Percentiles rank a stretch among this genome's conserved stretches.
These are phyloP conservation scores for Archips xylosteana DNA, from an alignment of 2,888 invertebrate genomes.

Conservation along the genomic window DNA sequence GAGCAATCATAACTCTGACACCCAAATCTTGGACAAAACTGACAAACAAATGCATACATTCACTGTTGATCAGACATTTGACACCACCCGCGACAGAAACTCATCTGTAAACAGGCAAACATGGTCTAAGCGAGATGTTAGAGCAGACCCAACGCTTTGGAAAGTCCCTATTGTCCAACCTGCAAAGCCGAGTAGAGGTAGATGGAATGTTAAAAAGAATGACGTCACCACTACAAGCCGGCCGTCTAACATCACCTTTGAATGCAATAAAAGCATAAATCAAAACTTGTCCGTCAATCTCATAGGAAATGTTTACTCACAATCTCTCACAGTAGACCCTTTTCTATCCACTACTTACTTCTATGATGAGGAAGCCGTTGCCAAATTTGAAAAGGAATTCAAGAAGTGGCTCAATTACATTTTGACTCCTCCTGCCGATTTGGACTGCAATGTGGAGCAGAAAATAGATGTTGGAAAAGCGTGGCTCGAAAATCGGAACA, in stretches of 20 bases:
- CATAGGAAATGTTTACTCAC: constrained; percentile 76
- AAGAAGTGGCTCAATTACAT: constrained; percentile 93
- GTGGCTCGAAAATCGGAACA: constrained; percentile 90
- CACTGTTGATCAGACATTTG: constrained; percentile 76
- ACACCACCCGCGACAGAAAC: constrained; percentile 59
- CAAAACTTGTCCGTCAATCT: constrained; percentile 73
- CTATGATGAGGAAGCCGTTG: constrained; percentile 88
- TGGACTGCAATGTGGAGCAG: constrained; percentile 87
- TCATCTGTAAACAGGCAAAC: constrained; percentile 58
- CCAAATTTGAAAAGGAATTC: constrained; percentile 89
- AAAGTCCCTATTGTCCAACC: constrained; percentile 66
- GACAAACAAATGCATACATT: constrained; percentile 70
- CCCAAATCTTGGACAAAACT: constrained; percentile 66
- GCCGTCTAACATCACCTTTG: constrained; percentile 59
- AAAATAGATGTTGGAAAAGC: constrained; percentile 90
- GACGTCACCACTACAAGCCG: constrained; percentile 50
- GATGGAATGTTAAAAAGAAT: constrained; percentile 54
- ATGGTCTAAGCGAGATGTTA: constrained; percentile 75
- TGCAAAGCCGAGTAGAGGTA: constrained; percentile 63
- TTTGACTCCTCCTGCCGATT: constrained; percentile 90
- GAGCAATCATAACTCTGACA: constrained; percentile 67
- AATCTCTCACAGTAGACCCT: constrained; percentile 87
- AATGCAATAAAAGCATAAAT: constrained; percentile 73
- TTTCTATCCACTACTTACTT: constrained; percentile 88
- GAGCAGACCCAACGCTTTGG: constrained; percentile 72